Evolutionary conservation across 2,797 vertebrate genomes (phyloP), one percentile per base, ranked within the genome.

Genomic region (Myotis myotis): DNA sequence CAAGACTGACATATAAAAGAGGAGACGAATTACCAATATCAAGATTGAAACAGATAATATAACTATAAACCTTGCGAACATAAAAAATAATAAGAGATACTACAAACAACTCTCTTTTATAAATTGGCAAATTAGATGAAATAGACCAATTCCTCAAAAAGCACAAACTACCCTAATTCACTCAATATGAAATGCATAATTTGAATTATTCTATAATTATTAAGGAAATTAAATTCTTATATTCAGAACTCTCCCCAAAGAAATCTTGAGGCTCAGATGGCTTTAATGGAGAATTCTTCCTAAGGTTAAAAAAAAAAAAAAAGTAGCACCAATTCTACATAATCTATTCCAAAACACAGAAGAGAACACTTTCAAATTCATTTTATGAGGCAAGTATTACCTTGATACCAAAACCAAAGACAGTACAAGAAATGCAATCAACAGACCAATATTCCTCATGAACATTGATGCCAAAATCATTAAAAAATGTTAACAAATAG

Each of bases 221-320:
- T 71, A 70, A 87, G 62, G 17, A 62, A 83, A 62, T 44, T 53
- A 23, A 78, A 83, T 68, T 87, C 5, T 92, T 71, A 74, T 57
- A 81, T 57, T 87, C 33, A 88, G 72, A 92, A 53, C 62, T 76
- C 33, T 71, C n/a, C 25, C 68, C 11, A 44, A 72, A 60, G 33
- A 86, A 86, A 36, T 60, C 74, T 53, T 51, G 68, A 76, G 57
- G 57, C 22, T 44, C 38, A 68, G 20, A 68, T 51, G 38, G 16
- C 30, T 92, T 93, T 74, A 68, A 41, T 57, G 57, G 44, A 88
- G 60, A 92, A 84, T 33, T 79, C 25, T 84, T 23, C 4, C 25
- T 85, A 84, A 92, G 5, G 33, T 72, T 66, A 64, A 16, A 79
- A 72, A 76, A 95, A 89, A 57, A n/a, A 84, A 95, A 89, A 57